A percentile compares a stretch with the other conserved stretches of the same genome.
Evolutionary conservation across 2,113 vertebrate species (phyloP).

Genomic region (Motacilla tschutschensis): DNA sequence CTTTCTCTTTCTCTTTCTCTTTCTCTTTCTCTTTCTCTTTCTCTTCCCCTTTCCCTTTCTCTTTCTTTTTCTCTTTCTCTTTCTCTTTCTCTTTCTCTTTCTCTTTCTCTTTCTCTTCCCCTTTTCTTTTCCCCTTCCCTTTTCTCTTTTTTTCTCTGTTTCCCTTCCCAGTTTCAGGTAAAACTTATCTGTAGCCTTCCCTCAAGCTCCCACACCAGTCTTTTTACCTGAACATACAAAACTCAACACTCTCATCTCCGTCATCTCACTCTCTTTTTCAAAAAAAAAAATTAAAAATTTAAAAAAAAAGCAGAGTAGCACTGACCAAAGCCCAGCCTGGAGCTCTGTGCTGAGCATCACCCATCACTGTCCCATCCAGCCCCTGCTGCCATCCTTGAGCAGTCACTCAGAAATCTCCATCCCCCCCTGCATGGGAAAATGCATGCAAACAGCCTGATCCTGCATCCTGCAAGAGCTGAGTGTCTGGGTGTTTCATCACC

Average conservation of each 20-base stretch:
- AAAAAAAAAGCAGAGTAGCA: neutral
- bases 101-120: neutral
- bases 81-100: too few species aligned
- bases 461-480: neutral
- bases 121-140: neutral
- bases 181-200: neutral
- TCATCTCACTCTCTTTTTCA: neutral
- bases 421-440: neutral
- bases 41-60: rapidly evolving
- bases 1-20: neutral
- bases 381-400: neutral
- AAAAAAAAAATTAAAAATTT: neutral
- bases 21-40: neutral
- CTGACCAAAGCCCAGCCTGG: neutral
- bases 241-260: rapidly evolving
- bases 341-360: neutral
- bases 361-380: rapidly evolving
- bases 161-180: neutral
- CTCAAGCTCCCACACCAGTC: neutral
- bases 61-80: neutral
- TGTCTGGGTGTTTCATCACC: neutral
- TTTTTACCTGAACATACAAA: neutral
- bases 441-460: neutral
- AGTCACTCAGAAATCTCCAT: neutral
- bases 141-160: neutral